phyloP scores from a whole-genome alignment of 2,113 vertebrate genomes.

The Eulemur rufifrons region DNA sequence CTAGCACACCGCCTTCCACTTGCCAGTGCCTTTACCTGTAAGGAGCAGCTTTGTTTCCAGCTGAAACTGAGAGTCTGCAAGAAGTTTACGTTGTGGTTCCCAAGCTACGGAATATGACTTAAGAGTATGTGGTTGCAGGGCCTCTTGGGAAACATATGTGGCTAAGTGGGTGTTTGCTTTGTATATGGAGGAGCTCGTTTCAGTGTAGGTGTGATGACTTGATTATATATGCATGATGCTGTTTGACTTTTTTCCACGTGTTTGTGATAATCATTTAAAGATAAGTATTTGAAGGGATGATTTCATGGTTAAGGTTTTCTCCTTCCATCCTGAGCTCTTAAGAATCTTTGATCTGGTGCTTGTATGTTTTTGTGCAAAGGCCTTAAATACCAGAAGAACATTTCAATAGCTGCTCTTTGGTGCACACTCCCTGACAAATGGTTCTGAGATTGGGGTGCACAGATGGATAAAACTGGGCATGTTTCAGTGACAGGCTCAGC shows the following conservation, averaged over 20 bases:
- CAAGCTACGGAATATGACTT: not conserved
- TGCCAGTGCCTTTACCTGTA: not conserved
- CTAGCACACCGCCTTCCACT: no score
- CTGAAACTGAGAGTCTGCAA: not conserved
- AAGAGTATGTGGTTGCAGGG: not conserved
- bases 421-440: fast-evolving
- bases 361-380: not conserved
- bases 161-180: not conserved
- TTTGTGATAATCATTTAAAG: not conserved
- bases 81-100: not conserved
- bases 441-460: not conserved
- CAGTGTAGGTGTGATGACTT: not conserved
- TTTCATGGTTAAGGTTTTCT: not conserved
- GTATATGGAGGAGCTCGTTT: not conserved
- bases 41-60: not conserved
- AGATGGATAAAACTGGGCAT: not conserved
- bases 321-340: not conserved
- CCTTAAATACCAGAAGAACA: not conserved
- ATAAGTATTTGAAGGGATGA: not conserved
- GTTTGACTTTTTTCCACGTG: not conserved
- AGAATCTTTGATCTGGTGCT: not conserved
- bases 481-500: not conserved
- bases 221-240: not conserved
- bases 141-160: not conserved
- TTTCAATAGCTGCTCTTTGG: not conserved